Evolutionary conservation across 2,888 invertebrate genomes (phyloP).

Genomic region (Ceriagrion tenellum): DNA sequence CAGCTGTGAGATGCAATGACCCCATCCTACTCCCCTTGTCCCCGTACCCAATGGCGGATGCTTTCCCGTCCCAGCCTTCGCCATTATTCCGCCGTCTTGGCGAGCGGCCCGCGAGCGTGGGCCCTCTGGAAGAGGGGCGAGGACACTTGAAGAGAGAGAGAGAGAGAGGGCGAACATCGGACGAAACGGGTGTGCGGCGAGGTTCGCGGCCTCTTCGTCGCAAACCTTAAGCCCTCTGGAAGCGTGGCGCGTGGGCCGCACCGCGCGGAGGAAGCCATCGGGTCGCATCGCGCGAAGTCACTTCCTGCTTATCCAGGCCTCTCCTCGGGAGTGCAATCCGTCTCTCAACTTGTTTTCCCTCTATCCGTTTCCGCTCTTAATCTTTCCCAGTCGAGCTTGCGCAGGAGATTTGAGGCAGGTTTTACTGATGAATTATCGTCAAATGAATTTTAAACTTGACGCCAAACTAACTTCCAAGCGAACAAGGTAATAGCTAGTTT

Average conservation of each 20-base stretch:
- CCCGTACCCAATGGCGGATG: not conserved
- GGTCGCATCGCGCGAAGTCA: not conserved
- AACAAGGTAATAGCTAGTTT: too few relatives aligned
- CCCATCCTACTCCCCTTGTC: not conserved
- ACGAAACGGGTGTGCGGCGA: too few relatives aligned
- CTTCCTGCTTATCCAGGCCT: not conserved
- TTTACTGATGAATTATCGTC: too few relatives aligned
- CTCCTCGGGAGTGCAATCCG: not conserved
- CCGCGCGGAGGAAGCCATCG: not conserved
- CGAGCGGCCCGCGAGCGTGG: slow-evolving; percentile 1
- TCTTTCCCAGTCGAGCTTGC: not conserved
- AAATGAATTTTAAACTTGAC: too few relatives aligned
- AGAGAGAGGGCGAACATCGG: too few relatives aligned
- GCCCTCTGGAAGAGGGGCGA: not conserved
- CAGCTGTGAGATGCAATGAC: too few relatives aligned
- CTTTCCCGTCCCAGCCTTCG: too few relatives aligned
- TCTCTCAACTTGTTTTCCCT: not conserved
- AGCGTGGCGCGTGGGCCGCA: not conserved
- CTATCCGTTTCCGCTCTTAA: not conserved
- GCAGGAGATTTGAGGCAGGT: too few relatives aligned
- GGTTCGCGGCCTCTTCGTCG: too few relatives aligned
- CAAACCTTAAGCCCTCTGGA: not conserved
- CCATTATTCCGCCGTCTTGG: not conserved
- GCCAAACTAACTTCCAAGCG: too few relatives aligned
- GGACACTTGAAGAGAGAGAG: too few relatives aligned